phyloP scores from a whole-genome alignment of 2,888 invertebrate genomes.

The Tridacna crocea region DNA sequence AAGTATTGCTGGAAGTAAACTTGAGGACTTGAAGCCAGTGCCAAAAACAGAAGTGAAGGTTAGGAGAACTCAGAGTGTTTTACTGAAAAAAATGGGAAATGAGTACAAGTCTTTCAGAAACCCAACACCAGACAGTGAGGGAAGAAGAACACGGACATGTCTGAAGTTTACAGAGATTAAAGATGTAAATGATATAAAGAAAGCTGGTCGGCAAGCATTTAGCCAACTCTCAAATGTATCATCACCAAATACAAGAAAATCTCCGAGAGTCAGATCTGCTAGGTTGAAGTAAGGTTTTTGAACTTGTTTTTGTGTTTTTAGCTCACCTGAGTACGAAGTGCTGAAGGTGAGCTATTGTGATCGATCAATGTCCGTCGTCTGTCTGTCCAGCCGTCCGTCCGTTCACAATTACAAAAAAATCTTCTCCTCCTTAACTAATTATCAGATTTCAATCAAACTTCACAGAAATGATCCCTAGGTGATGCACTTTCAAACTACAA shows the following conservation, averaged over 20 bases:
- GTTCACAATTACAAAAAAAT: too few species aligned
- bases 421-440: too few species aligned
- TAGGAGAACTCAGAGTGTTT: constrained; percentile 58
- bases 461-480: too few species aligned
- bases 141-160: constrained; percentile 51
- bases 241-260: constrained; percentile 10
- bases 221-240: constrained; percentile 43
- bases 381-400: too few species aligned
- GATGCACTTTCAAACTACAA: too few species aligned
- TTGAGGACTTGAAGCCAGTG: constrained; percentile 7
- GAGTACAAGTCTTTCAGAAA: constrained; percentile 67
- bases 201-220: constrained; percentile 40
- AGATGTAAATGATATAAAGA: constrained; percentile 27
- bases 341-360: too few species aligned
- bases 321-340: too few species aligned
- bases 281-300: constrained; percentile 36
- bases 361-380: too few species aligned
- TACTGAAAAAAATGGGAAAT: constrained; percentile 56
- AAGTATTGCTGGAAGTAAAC: constrained; percentile 48
- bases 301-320: too few species aligned
- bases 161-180: constrained; percentile 58
- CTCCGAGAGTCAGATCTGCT: constrained; percentile 44
- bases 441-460: too few species aligned
- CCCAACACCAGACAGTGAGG: constrained; percentile 66
- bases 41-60: constrained; percentile 52